Evolutionary conservation across 2,888 invertebrate species (phyloP).

Genomic region (Noctua comes): DNA sequence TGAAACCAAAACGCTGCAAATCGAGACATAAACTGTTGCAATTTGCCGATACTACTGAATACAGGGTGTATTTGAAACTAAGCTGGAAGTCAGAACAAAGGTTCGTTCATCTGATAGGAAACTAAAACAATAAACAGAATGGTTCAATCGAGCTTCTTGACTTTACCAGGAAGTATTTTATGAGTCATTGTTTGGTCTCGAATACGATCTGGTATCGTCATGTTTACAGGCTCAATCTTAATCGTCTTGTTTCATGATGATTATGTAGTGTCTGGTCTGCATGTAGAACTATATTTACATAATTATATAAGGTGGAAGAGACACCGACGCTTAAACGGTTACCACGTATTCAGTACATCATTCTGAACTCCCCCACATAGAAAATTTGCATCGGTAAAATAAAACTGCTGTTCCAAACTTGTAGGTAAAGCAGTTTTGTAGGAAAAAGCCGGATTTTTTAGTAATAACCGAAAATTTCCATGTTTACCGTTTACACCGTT

Average conservation of each 20-base stretch:
- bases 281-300: background rate
- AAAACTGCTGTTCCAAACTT: too few species aligned
- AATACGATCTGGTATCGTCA: background rate
- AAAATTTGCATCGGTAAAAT: too few species aligned
- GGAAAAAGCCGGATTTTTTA: too few species aligned
- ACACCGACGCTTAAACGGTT: too few species aligned
- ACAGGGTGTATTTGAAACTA: constrained; percentile 51
- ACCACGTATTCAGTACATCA: too few species aligned
- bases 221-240: background rate
- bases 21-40: constrained; percentile 56
- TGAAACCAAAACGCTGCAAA: constrained; percentile 59
- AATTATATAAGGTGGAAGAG: background rate
- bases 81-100: constrained; percentile 32
- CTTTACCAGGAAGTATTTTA: constrained; percentile 28
- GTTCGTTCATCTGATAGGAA: constrained; percentile 35
- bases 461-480: too few species aligned
- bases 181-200: constrained; percentile 9
- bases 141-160: constrained; percentile 40
- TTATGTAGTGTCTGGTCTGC: background rate
- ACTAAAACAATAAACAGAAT: constrained; percentile 45
- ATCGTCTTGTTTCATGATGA: background rate
- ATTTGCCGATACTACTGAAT: constrained; percentile 51
- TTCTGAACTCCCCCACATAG: too few species aligned
- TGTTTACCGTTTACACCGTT: too few species aligned
- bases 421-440: too few species aligned